Conservation (phyloP, 2,113 vertebrate genomes). For the Heterotis niloticus region DNA sequence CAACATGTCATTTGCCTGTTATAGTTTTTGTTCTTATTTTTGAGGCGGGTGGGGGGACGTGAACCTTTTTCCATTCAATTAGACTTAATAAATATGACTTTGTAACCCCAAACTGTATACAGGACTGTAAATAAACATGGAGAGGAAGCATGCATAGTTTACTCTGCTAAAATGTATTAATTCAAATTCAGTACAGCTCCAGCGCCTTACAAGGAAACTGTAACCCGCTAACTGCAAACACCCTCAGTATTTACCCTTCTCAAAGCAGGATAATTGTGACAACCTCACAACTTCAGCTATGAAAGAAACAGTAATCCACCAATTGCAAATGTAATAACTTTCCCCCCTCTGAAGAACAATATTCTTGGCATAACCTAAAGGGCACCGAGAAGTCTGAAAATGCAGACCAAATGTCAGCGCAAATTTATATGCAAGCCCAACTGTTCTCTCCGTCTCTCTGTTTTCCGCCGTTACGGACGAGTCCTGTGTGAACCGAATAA, state of each 20-base stretch:
- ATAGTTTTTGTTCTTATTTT: too few species aligned
- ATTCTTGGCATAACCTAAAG: constrained; percentile 16
- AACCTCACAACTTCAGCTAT: constrained; percentile 22
- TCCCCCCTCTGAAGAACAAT: constrained; percentile 9
- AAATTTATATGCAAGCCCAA: constrained; percentile 28
- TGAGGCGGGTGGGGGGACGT: too few species aligned
- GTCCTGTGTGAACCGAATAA: constrained; percentile 14
- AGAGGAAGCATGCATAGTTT: not conserved
- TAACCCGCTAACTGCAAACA: not conserved
- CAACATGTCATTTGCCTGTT: too few species aligned
- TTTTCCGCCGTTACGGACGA: constrained; percentile 8
- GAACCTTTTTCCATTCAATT: too few species aligned
- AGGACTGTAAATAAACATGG: not conserved
- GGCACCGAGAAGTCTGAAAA: constrained; percentile 22
- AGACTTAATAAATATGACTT: too few species aligned
- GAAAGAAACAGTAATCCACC: not conserved
- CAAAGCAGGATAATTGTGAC: not conserved
- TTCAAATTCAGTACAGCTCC: not conserved
- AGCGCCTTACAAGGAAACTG: too few species aligned
- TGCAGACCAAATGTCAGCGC: constrained; percentile 24
- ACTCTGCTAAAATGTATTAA: not conserved
- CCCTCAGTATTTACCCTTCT: too few species aligned
- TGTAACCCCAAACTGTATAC: too few species aligned
- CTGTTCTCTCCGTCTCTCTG: constrained; percentile 19
- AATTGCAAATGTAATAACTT: constrained; percentile 12